phyloP scores from a whole-genome alignment of 2,797 vertebrate species.

The Chromobotia macracanthus region DNA sequence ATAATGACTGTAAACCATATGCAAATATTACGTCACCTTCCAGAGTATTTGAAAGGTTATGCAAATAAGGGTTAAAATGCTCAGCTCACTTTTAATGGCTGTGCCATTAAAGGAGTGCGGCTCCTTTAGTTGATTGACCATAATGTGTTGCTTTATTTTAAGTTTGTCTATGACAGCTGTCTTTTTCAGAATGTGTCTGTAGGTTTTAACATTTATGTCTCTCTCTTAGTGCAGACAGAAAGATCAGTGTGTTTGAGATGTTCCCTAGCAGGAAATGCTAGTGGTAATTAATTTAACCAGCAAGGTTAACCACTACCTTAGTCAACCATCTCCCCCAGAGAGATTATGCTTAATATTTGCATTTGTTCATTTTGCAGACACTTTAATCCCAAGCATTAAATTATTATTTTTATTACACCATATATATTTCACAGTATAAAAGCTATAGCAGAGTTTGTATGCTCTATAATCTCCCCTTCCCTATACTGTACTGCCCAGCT shows the following conservation, averaged over 20 bases:
- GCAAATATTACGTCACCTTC: slow-evolving; percentile 34
- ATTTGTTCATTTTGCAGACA: not conserved
- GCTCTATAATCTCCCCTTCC: not conserved
- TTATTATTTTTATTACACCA: not conserved
- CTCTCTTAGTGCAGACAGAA: not conserved
- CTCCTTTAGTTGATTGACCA: slow-evolving; percentile 14
- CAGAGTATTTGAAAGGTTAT: slow-evolving; percentile 31
- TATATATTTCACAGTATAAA: not conserved
- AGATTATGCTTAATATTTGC: not conserved
- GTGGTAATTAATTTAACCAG: not conserved
- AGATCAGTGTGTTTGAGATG: not conserved
- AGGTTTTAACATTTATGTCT: not conserved
- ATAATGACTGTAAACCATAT: slow-evolving; percentile 30
- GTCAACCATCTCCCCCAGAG: not conserved
- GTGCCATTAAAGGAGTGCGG: not conserved
- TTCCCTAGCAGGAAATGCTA: not conserved
- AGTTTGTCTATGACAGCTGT: not conserved
- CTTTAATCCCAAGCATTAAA: not conserved
- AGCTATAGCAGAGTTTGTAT: not conserved
- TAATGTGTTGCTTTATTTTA: slow-evolving; percentile 4
- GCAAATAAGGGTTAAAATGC: slow-evolving; percentile 33
- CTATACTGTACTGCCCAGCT: not conserved
- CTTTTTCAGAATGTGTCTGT: slow-evolving; percentile 3
- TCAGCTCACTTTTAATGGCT: slow-evolving; percentile 17
- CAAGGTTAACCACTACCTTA: not conserved